Percentiles rank a stretch among this genome's conserved stretches.
Conservation (phyloP, 2,888 invertebrate genomes). For the Gonocerus acuteangulatus region DNA sequence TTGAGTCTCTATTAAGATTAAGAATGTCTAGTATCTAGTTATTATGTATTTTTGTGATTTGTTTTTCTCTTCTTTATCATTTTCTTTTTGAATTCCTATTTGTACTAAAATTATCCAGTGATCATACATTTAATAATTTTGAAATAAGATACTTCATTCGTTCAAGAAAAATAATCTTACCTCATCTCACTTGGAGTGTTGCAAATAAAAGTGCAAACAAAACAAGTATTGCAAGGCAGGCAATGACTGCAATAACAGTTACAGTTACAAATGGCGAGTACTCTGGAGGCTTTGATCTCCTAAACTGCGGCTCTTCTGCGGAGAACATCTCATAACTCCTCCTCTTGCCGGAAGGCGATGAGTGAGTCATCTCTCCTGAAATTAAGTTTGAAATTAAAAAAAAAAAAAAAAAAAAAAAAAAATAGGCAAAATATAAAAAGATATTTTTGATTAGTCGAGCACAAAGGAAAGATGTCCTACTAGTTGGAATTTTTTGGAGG, state of each 20-base stretch:
- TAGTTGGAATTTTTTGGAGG: no score
- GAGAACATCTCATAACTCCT: conserved; percentile 28
- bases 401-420: background rate
- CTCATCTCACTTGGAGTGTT: conserved; percentile 35
- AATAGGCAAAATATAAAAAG: conserved; percentile 1
- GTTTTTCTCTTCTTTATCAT: no score
- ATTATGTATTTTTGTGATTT: no score
- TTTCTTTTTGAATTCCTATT: no score
- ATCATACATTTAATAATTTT: no score
- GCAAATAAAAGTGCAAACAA: conserved; percentile 32
- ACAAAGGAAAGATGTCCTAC: no score
- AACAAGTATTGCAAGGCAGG: conserved; percentile 33
- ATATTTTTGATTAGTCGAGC: conserved; percentile 12
- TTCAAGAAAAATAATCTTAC: conserved; percentile 10
- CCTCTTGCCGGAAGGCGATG: conserved; percentile 30
- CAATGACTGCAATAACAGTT: conserved; percentile 33
- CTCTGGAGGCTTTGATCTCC: conserved; percentile 29
- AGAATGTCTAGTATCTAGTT: no score
- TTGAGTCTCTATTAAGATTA: no score
- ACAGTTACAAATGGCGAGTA: conserved; percentile 34
- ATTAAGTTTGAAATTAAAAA: no score
- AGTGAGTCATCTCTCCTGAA: conserved; percentile 25
- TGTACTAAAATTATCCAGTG: no score
- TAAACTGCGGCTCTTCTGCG: conserved; percentile 19
- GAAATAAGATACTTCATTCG: no score